These are phyloP conservation scores for Upupa epops DNA, from an alignment of 2,113 vertebrate genomes.

Conservation along the genomic window DNA sequence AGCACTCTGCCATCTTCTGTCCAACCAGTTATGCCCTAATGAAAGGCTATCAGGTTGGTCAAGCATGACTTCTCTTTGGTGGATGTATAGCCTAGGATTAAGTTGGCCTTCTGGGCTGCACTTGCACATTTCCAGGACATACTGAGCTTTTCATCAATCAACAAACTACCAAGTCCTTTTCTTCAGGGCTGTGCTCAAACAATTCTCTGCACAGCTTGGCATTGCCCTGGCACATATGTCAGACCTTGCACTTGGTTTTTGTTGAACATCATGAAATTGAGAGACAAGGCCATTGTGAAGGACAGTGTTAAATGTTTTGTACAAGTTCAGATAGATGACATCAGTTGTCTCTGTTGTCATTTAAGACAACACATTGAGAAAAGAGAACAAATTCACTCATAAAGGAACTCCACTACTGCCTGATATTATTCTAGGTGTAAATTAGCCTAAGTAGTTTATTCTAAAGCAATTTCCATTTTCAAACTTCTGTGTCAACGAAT, in stretches of 20 bases:
- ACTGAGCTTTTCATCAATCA: background rate
- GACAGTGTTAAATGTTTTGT: background rate
- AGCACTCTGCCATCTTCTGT: too few species aligned
- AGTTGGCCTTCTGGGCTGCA: background rate
- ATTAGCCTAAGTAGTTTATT: conserved; percentile 7
- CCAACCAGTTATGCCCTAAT: too few species aligned
- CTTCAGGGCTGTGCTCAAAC: background rate
- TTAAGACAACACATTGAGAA: background rate
- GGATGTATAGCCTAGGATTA: background rate
- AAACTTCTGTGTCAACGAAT: background rate
- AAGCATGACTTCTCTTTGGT: too few species aligned
- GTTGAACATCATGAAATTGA: too few species aligned
- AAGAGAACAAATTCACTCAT: background rate
- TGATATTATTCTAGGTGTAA: conserved; percentile 23
- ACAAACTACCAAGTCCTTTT: background rate
- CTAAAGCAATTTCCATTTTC: background rate
- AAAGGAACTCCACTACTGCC: background rate
- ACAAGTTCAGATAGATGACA: background rate
- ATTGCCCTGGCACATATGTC: background rate
- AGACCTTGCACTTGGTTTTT: background rate
- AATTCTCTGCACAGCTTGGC: background rate
- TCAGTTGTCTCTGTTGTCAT: background rate
- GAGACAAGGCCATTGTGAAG: too few species aligned
- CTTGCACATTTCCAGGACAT: background rate
- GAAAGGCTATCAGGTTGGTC: too few species aligned